Conservation (phyloP, 2,888 invertebrate genomes). For the Eilema sororculum region DNA sequence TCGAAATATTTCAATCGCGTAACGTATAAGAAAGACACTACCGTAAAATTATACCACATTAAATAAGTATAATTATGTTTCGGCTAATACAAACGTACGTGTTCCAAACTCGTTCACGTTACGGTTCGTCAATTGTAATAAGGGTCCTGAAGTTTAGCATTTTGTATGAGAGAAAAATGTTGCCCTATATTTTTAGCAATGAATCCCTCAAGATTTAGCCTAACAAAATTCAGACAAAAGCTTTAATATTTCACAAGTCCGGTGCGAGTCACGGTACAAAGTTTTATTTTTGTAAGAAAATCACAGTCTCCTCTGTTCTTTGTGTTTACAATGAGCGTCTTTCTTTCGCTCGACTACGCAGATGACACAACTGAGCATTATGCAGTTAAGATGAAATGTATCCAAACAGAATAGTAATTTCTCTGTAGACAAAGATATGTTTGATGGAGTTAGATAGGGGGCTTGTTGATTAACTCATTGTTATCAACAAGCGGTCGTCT, state of each 20-base stretch:
- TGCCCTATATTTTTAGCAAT: background rate
- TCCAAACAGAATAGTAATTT: constrained; percentile 5
- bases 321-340: constrained; percentile 9
- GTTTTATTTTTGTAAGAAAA: constrained; percentile 11
- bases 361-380: constrained; percentile 10
- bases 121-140: background rate
- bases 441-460: constrained; percentile 52
- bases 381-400: constrained; percentile 7
- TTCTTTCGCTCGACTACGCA: constrained; percentile 8
- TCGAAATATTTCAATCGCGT: background rate
- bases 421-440: constrained; percentile 37
- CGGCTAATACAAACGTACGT: background rate
- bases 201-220: constrained; percentile 24
- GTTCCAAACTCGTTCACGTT: background rate
- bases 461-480: constrained; percentile 60
- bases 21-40: background rate
- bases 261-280: constrained; percentile 10
- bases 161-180: background rate
- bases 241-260: constrained; percentile 2
- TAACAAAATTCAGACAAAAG: background rate
- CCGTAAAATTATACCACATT: background rate
- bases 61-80: too few species aligned
- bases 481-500: constrained; percentile 64
- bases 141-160: background rate
- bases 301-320: constrained; percentile 10